Evolutionary conservation across 92 coral and sea anemone species (phyloP), one percentile per base, ranked within the genome.

Genomic region (Palythoa caribaeorum): DNA sequence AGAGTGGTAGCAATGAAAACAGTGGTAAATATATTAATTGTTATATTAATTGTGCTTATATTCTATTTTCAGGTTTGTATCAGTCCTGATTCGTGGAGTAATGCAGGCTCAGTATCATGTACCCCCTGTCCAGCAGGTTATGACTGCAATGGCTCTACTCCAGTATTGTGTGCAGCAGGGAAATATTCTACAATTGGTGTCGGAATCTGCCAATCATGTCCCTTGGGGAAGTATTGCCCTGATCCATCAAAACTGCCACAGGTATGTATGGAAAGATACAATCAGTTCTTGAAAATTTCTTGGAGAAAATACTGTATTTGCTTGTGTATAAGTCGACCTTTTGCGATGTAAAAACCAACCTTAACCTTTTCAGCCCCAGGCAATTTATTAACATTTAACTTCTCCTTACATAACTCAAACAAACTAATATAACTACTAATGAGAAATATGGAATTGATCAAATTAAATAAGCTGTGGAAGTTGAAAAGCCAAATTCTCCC

Each of bases 71-170:
- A 97, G 99, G 79, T 90, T 60, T 97, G 99, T 78, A 50, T 62
- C 47, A 78, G 95, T 40, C 85, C 85, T 19, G 94, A 93, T 1
- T 90, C 35, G 7, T 91, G 80, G 75, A 93, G 96, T 89, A 89
- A 96, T 16, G 95, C 94, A 13, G 98, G 99, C 48, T 89, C 98
- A 12, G 51, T 90, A 65, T 89, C 96, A 17, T 97, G 99, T 57
- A 88, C 95, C 6, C 93, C 94, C 1, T 97, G 99, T 55, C 94
- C 97, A 40, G 99, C 99, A 28, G 99, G 99, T 13, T 97, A 94
- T 71, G 80, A 89, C 86, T 97, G 98, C 53, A 80, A 89, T 36
- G 73, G 91, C 6, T 38, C 73, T 11, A 63, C 89, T 37, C 92
- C 90, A 50, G 78, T 92, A 3, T 62, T 94, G 63, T 97, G 99